Percentiles rank a stretch among this genome's conserved stretches.
Evolutionary conservation across 2,888 invertebrate genomes (phyloP).

Genomic region (Tetragnatha montana): DNA sequence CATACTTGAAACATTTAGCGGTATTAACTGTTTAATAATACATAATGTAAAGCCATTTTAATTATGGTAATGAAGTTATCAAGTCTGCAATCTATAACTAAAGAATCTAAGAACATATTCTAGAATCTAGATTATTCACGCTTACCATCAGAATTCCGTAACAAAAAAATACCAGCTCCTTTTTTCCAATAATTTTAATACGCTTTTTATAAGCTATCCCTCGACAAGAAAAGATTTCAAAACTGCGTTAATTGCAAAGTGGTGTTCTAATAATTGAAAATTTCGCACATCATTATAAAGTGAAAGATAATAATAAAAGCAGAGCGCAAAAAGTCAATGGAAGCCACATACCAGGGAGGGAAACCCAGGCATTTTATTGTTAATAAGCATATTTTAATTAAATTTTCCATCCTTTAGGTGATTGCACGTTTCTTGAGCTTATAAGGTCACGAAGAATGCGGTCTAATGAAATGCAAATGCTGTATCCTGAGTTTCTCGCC

Average conservation of each 20-base stretch:
- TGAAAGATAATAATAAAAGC: slow-evolving; percentile 37
- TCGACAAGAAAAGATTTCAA: slow-evolving; percentile 4
- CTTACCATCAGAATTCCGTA: neutral
- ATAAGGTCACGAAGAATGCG: slow-evolving; percentile 45
- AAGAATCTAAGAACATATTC: too few relatives aligned
- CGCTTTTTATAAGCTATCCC: slow-evolving; percentile 25
- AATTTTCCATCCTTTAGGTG: slow-evolving; percentile 57
- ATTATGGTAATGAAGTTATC: too few relatives aligned
- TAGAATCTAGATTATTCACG: too few relatives aligned
- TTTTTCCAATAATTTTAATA: slow-evolving; percentile 11
- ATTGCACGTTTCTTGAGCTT: slow-evolving; percentile 41
- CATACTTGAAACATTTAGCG: too few relatives aligned
- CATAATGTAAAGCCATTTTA: too few relatives aligned
- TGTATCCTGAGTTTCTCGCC: slow-evolving; percentile 27
- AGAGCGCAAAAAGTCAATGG: slow-evolving; percentile 47
- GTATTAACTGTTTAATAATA: too few relatives aligned
- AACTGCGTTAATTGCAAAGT: slow-evolving; percentile 44
- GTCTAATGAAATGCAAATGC: slow-evolving; percentile 63
- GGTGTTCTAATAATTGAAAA: slow-evolving; percentile 56
- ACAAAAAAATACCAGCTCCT: neutral
- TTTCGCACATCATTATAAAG: slow-evolving; percentile 56
- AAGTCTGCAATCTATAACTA: too few relatives aligned
- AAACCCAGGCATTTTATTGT: slow-evolving; percentile 48
- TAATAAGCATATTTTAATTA: slow-evolving; percentile 70
- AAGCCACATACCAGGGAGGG: slow-evolving; percentile 34